Evolutionary conservation across 2,113 vertebrate species (phyloP).

Genomic region (Dicerorhinus sumatrensis): DNA sequence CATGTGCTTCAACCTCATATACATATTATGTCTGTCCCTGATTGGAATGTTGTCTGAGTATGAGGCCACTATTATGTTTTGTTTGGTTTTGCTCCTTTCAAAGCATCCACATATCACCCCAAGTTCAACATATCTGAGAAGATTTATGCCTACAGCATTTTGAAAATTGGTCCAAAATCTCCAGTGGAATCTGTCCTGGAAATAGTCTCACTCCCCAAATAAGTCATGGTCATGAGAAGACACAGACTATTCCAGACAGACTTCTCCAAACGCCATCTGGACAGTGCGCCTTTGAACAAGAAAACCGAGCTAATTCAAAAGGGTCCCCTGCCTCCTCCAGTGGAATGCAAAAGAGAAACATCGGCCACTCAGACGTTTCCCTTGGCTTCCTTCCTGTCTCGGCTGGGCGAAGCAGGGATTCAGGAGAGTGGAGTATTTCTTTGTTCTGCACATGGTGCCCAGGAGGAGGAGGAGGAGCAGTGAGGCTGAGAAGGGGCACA

Average conservation of each 20-base stretch:
- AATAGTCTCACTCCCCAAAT: background rate
- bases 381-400: constrained; percentile 3
- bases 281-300: constrained; percentile 47
- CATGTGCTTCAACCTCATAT: rapidly evolving
- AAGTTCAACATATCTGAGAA: background rate
- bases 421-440: constrained; percentile 61
- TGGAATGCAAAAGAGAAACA: background rate
- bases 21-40: rapidly evolving
- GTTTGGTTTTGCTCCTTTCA: background rate
- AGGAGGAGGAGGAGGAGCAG: constrained; percentile 65
- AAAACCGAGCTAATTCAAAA: constrained; percentile 61
- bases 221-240: constrained; percentile 14
- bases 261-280: constrained; percentile 42
- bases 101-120: background rate
- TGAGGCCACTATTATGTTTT: background rate
- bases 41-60: background rate
- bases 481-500: constrained; percentile 70
- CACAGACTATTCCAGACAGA: background rate
- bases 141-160: background rate
- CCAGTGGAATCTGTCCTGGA: background rate
- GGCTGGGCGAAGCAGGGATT: background rate
- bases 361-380: background rate
- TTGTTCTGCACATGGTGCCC: constrained; percentile 73
- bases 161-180: constrained; percentile 26
- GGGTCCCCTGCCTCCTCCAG: background rate